phyloP scores from a whole-genome alignment of 2,888 invertebrate genomes.

The Ommatoiulus sabulosus region DNA sequence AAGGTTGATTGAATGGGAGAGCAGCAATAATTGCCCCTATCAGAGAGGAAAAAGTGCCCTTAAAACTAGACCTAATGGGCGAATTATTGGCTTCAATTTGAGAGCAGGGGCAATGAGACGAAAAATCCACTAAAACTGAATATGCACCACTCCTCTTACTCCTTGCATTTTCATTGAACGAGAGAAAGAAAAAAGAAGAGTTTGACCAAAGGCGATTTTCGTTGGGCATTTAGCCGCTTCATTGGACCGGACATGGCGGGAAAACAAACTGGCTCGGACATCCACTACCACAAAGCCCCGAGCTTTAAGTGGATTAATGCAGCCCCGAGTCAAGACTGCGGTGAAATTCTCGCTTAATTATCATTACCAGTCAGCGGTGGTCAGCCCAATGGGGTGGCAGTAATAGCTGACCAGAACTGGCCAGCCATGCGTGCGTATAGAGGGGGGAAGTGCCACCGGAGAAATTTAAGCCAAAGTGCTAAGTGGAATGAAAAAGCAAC shows the following conservation, averaged over 20 bases:
- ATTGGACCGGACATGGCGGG: constrained; percentile 28
- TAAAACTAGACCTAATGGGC: constrained; percentile 17
- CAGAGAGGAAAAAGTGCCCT: constrained; percentile 22
- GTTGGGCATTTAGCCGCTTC: background rate
- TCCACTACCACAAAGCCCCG: background rate
- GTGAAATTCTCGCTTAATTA: background rate
- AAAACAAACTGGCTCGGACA: constrained; percentile 1
- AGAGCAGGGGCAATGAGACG: background rate
- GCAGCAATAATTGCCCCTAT: constrained; percentile 40
- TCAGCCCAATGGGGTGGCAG: background rate
- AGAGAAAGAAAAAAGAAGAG: background rate
- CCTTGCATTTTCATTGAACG: background rate
- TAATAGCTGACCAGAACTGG: background rate
- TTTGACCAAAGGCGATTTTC: background rate
- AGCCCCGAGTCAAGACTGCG: constrained; percentile 10
- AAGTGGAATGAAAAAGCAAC: no score
- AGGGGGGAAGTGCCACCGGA: no score
- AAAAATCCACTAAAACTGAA: constrained; percentile 16
- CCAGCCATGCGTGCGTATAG: no score
- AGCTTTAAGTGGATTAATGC: constrained; percentile 17
- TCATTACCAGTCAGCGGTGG: background rate
- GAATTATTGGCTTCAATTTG: constrained; percentile 8
- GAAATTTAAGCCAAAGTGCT: no score
- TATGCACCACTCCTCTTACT: background rate
- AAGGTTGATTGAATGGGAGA: constrained; percentile 39